phyloP scores from a whole-genome alignment of 2,113 vertebrate genomes.

The Odocoileus hemionus region DNA sequence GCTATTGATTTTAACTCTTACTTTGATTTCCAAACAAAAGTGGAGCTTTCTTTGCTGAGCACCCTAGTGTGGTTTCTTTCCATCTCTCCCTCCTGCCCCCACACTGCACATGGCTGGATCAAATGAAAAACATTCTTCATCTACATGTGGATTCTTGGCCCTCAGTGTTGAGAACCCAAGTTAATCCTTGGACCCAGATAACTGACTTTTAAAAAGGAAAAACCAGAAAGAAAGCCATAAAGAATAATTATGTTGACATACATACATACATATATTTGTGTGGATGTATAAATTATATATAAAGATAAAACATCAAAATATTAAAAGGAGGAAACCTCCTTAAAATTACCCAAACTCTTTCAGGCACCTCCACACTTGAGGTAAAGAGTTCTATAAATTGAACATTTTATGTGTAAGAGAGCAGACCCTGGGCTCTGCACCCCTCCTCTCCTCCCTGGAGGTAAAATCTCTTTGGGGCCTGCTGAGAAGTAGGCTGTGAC shows the following conservation, averaged over 20 bases:
- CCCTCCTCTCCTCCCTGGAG: background rate
- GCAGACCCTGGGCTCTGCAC: slow-evolving; percentile 16
- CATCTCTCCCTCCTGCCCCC: background rate
- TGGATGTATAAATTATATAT: background rate
- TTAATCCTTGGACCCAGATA: background rate
- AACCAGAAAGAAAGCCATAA: slow-evolving; percentile 1
- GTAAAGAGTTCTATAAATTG: slow-evolving; percentile 37
- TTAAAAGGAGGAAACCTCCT: background rate
- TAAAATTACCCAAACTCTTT: slow-evolving; percentile 20
- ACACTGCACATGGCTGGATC: background rate
- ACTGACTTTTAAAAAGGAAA: slow-evolving; percentile 3
- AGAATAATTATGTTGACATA: background rate
- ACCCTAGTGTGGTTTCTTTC: background rate
- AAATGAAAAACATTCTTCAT: background rate
- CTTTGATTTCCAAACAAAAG: background rate
- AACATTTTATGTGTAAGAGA: slow-evolving; percentile 58
- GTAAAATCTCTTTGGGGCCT: slow-evolving; percentile 49
- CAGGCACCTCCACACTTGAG: background rate
- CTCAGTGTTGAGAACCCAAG: background rate
- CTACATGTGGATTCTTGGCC: background rate
- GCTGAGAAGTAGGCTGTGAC: slow-evolving; percentile 36
- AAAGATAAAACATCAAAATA: background rate
- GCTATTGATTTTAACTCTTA: background rate
- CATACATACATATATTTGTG: background rate
- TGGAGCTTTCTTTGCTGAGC: background rate